phyloP scores from a whole-genome alignment of 2,888 invertebrate genomes.

The Willowsia nigromaculata region DNA sequence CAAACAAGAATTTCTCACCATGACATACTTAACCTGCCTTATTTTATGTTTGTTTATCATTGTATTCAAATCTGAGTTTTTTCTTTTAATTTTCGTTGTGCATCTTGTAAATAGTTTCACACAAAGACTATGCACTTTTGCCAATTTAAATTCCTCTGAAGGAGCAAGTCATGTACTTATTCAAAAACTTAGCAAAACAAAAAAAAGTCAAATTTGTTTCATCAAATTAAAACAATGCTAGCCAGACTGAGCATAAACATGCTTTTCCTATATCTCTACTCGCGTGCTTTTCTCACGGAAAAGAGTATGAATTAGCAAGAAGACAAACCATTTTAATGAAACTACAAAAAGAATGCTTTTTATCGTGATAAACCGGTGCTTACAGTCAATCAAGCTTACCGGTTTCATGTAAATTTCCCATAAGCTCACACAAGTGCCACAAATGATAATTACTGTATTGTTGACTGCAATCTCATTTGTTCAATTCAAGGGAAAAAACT shows the following conservation, averaged over 20 bases:
- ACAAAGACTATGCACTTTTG: background rate
- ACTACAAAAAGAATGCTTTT: background rate
- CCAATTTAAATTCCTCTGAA: background rate
- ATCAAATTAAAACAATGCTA: background rate
- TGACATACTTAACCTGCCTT: background rate
- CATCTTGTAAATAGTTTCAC: background rate
- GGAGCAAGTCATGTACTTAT: background rate
- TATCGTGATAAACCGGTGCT: background rate
- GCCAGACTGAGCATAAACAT: background rate
- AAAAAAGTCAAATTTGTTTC: background rate
- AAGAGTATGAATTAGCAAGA: background rate
- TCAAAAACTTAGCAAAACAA: background rate
- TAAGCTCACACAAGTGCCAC: background rate
- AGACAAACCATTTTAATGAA: background rate
- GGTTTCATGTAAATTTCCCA: background rate
- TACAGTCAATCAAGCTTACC: slow-evolving; percentile 5
- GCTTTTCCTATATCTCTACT: background rate
- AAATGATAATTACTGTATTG: background rate
- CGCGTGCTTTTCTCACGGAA: background rate
- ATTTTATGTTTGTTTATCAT: background rate
- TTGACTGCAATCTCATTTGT: background rate
- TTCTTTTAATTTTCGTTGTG: background rate
- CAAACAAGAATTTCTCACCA: background rate
- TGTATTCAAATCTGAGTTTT: background rate
- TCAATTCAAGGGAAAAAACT: background rate